Conservation (phyloP, 1,140 invertebrate genomes). For the Camponotus vicinus region DNA sequence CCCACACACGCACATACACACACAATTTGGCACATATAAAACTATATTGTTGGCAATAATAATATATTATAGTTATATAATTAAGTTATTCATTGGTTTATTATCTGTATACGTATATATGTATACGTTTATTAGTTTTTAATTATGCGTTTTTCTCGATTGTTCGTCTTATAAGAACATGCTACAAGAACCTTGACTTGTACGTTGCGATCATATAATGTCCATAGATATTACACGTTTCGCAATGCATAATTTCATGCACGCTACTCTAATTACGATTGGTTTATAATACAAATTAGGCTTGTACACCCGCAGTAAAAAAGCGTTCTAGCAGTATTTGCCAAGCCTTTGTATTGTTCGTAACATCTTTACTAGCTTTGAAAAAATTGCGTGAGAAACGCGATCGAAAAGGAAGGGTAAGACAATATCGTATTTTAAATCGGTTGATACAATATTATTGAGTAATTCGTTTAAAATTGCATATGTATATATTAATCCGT, state of each 20-base stretch:
- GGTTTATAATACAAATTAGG: constrained; percentile 25
- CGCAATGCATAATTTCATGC: constrained; percentile 7
- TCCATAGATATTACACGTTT: neutral
- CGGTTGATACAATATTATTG: neutral
- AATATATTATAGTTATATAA: neutral
- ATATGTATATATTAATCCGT: neutral
- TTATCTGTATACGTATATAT: neutral
- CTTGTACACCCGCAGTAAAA: neutral
- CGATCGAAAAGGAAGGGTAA: neutral
- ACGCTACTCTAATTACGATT: constrained; percentile 4
- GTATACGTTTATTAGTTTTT: neutral
- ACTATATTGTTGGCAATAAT: neutral
- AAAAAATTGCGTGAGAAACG: neutral
- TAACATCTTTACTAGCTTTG: neutral
- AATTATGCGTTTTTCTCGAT: neutral
- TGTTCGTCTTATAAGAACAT: neutral
- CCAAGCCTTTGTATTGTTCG: neutral
- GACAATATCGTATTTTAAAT: neutral
- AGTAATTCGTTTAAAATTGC: neutral
- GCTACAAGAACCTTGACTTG: neutral
- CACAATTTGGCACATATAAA: neutral
- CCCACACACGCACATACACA: too few species aligned
- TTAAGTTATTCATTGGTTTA: neutral
- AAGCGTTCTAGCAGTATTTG: neutral
- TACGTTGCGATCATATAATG: neutral